Conservation (phyloP, 2,113 vertebrate species). For the Dasyurus viverrinus region DNA sequence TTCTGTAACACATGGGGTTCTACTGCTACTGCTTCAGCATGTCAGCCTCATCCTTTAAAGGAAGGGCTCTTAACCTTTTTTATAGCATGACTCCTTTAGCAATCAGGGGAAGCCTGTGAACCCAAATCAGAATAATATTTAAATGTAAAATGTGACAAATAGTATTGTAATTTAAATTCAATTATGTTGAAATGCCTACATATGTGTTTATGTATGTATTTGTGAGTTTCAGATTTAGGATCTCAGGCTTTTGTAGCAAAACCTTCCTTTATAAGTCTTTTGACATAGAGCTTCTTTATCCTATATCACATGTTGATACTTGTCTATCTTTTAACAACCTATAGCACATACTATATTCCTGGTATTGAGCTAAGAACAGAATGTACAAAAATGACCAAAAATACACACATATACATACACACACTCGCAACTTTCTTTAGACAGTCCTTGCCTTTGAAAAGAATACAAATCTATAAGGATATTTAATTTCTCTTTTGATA, state of each 20-base stretch:
- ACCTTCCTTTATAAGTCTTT: background rate
- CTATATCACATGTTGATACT: background rate
- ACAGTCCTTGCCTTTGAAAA: background rate
- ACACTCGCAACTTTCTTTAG: background rate
- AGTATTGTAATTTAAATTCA: background rate
- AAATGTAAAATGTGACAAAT: background rate
- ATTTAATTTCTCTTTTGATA: background rate
- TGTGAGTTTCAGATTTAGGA: background rate
- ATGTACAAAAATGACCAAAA: background rate
- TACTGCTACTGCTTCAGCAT: background rate
- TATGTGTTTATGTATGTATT: too few relatives aligned
- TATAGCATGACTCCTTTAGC: background rate
- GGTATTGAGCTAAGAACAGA: background rate
- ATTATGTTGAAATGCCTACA: background rate
- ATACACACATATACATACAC: background rate
- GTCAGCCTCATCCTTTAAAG: background rate
- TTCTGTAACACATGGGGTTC: background rate
- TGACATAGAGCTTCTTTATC: background rate
- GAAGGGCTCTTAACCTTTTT: background rate
- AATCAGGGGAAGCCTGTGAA: background rate
- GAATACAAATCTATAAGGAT: background rate
- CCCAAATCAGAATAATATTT: background rate
- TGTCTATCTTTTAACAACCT: background rate
- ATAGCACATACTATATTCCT: background rate
- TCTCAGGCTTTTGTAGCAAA: background rate